Evolutionary conservation across 2,797 vertebrate species (phyloP), one percentile per base, ranked within the genome.

Genomic region (Sparus aurata): DNA sequence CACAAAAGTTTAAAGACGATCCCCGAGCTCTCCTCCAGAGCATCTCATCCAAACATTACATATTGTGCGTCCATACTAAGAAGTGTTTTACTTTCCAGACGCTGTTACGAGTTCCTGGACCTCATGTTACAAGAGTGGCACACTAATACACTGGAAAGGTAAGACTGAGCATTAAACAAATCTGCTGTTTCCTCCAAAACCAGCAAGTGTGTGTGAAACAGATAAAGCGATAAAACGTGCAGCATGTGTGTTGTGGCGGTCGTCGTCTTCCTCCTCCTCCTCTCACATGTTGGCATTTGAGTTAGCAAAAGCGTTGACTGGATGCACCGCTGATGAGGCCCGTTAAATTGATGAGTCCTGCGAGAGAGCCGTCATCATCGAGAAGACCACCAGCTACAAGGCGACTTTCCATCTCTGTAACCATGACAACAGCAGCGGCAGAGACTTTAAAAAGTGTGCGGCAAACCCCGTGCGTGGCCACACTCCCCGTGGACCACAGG

Each of bases 71-170:
- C 34, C 34, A 9, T 13, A 23, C 7, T 7, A 17, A 18, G 17
- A 49, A 49, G 17, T 18, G 16, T 46, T 46, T 46, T 5, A 6
- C 18, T 49, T 20, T 87, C 75, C 89, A 99, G 98, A 83, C 98
- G 98, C 90, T 98, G 97, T 84, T 99, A 96, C 78, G 98, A 99
- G 91, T 99, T 99, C 95, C 93, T 99, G 90, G 97, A 99, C 86
- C 96, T 99, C 66, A 95, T 99, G 91, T 91, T 99, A 73, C 97
- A 97, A 82, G 98, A 99, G 86, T 99, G 98, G 98, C 98, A 97
- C 88, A 97, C 97, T 0, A 96, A 97, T 73, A 97, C 97, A 30
- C 91, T 99, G 91, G 98, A 99, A 92, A 97, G 98, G 98, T 99
- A 73, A 93, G 82, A 3, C 8, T 13, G 2, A n/a, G 3, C n/a